Evolutionary conservation across 2,797 vertebrate species (phyloP).

Genomic region (Apodemus agrarius): DNA sequence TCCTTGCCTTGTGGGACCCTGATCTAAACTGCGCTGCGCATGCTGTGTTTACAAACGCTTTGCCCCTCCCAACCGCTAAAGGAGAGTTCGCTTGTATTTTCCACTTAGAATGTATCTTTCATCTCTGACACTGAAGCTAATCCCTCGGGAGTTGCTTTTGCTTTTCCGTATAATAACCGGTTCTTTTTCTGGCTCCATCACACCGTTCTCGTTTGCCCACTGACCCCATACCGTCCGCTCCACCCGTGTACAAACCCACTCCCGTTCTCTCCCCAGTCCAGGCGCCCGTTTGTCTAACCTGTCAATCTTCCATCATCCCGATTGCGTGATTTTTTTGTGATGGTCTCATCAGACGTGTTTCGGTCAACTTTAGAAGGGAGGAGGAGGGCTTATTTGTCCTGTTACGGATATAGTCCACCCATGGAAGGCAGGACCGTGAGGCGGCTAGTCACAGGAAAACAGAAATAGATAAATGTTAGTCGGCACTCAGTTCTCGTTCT

Average conservation of each 20-base stretch:
- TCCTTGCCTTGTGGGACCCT: neutral
- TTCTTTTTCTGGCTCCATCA: neutral
- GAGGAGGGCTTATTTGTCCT: neutral
- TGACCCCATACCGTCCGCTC: neutral
- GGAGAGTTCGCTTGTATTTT: neutral
- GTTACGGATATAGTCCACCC: neutral
- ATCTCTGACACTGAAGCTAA: neutral
- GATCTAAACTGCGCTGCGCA: neutral
- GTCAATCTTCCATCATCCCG: neutral
- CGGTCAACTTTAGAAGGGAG: neutral
- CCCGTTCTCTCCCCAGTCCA: accelerated
- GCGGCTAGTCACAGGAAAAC: neutral
- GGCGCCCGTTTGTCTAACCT: neutral
- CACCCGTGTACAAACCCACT: no score
- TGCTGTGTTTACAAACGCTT: neutral
- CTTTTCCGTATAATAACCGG: neutral
- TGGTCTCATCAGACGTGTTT: neutral
- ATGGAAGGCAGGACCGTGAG: neutral
- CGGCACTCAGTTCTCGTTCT: no score
- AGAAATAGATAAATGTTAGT: neutral
- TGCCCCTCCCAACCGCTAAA: neutral
- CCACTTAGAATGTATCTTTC: neutral
- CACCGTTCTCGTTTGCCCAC: neutral
- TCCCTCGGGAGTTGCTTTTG: neutral
- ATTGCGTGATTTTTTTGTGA: neutral